Conservation (phyloP, 2,113 vertebrate genomes). For the Piliocolobus tephrosceles region DNA sequence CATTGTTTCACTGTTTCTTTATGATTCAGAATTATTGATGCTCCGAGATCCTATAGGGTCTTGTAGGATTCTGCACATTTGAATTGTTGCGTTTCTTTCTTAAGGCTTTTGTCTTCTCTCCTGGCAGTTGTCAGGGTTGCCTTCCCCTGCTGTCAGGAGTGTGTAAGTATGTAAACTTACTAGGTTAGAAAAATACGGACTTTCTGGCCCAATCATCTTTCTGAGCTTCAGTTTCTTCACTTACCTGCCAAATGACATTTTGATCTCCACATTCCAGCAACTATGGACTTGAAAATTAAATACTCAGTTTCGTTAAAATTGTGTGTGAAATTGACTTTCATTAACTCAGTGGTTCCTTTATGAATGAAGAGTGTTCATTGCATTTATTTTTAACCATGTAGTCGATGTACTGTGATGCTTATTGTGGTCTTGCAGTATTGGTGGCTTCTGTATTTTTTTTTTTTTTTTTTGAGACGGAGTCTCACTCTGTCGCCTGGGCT, state of each 20-base stretch:
- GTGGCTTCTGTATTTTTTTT: neutral
- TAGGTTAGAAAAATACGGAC: slow-evolving; percentile 23
- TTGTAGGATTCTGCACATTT: neutral
- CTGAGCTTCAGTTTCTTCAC: neutral
- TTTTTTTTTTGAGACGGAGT: no score
- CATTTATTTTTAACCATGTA: neutral
- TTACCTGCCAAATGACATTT: neutral
- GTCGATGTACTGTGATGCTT: neutral
- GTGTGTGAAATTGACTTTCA: slow-evolving; percentile 10
- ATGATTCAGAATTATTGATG: neutral
- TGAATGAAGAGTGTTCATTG: neutral
- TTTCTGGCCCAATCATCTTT: neutral
- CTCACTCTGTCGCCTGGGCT: no score
- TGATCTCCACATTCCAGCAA: slow-evolving; percentile 9
- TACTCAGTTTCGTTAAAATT: slow-evolving; percentile 18
- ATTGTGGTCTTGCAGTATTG: neutral
- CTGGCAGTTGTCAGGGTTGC: neutral
- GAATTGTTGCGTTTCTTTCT: neutral
- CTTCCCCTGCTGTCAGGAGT: neutral
- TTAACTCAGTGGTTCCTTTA: neutral
- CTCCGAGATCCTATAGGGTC: neutral
- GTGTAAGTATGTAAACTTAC: neutral
- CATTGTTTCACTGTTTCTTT: neutral
- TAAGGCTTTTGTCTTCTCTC: neutral
- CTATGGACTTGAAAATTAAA: slow-evolving; percentile 10